Evolutionary conservation across 2,888 invertebrate species (phyloP), one percentile per base, ranked within the genome.

Genomic region (Lithophane socia): DNA sequence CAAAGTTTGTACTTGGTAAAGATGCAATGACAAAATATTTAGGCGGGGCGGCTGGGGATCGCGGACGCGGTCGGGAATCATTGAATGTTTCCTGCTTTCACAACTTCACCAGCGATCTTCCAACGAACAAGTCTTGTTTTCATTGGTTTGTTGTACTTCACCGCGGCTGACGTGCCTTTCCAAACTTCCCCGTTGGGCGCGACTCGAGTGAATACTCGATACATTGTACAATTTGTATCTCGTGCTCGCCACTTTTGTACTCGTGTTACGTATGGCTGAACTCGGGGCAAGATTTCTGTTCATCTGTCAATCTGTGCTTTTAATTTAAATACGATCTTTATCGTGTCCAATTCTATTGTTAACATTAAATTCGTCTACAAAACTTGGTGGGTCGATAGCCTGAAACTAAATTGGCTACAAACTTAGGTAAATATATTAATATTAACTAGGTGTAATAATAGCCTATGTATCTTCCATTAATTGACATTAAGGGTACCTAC

Each of bases 111-210:
- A 77, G 83, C 83, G 85, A 90, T 89, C 89, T 89, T 88, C 87
- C 83, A 68, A 86, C 89, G 88, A 90, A 89, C 90, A 90, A 92
- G 92, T 92, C 92, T 92, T 92, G 92, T 92, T 93, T 94, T 93
- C 93, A 92, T 93, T 93, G 92, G 93, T 92, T 91, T 92, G 92
- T 93, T 91, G 92, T 91, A 92, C 89, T 90, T 90, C 82, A 87
- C 87, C 87, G 87, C 84, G 88, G 82, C 91, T 90, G 92, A 91
- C 91, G 90, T 90, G 91, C 90, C 90, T 91, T 91, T 89, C 86
- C 86, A 91, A 94, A 94, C 92, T 94, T 94, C 77, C 77, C 82
- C 91, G 86, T 89, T 77, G 70, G 77, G 73, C 79, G 60, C 79
- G 68, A 79, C 80, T 86, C 80, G 75, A 87, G 80, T 86, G 85